These are phyloP conservation scores for Microctenopoma stevenorrisi DNA, from an alignment of 2,797 vertebrate species.

Conservation along the genomic window DNA sequence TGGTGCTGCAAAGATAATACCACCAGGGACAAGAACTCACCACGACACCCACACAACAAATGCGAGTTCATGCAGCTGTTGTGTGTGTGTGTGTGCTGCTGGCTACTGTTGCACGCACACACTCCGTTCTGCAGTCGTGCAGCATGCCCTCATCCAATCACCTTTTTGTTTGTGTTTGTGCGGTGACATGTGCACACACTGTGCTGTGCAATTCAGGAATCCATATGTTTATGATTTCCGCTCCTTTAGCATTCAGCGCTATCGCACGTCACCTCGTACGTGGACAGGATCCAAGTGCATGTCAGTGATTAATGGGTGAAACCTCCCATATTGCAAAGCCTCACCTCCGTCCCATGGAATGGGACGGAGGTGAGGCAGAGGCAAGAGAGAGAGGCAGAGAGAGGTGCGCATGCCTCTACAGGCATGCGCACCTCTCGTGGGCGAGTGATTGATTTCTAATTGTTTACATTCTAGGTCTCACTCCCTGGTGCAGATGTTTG, in stretches of 20 bases:
- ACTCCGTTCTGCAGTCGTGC: constrained; percentile 25
- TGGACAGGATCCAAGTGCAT: constrained; percentile 38
- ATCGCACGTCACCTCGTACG: constrained; percentile 45
- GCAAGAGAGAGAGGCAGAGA: no score
- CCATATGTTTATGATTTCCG: constrained; percentile 60
- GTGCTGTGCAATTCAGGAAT: constrained; percentile 17
- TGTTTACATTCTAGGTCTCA: constrained; percentile 68
- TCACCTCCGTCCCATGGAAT: not conserved
- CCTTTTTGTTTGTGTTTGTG: constrained; percentile 57
- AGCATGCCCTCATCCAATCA: constrained; percentile 37
- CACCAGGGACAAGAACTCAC: constrained; percentile 63
- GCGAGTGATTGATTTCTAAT: constrained; percentile 71
- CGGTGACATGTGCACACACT: constrained; percentile 37
- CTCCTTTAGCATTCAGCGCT: constrained; percentile 37
- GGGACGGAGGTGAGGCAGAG: no score
- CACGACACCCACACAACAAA: constrained; percentile 70
- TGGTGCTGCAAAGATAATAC: constrained; percentile 66
- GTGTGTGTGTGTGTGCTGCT: constrained; percentile 48
- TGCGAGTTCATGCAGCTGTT: constrained; percentile 27
- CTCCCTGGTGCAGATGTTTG: constrained; percentile 71
- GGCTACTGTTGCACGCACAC: constrained; percentile 49
- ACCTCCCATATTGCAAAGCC: not conserved
- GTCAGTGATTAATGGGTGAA: constrained; percentile 61
- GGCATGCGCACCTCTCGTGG: constrained; percentile 56
- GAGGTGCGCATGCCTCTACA: no score